phyloP scores from a whole-genome alignment of 2,797 vertebrate species.

The Xenentodon cancila region DNA sequence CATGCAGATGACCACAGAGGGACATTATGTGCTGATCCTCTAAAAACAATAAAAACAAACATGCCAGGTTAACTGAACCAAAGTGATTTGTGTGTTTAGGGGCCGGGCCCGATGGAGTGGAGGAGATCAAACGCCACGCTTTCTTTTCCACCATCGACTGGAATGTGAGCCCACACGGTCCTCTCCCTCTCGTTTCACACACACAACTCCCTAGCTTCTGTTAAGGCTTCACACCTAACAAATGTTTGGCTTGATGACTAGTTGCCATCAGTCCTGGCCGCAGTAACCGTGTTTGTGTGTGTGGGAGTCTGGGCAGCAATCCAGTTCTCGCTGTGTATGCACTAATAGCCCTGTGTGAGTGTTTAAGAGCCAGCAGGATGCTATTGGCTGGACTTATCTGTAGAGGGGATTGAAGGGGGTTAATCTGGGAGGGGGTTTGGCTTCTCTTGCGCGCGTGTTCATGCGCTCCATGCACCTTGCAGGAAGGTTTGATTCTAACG shows the following conservation, averaged over 20 bases:
- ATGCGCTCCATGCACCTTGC: constrained; percentile 28
- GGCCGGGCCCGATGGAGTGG: constrained; percentile 95
- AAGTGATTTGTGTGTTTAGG: constrained; percentile 78
- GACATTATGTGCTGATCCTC: constrained; percentile 46
- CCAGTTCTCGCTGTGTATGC: constrained; percentile 76
- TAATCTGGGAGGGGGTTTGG: constrained; percentile 66
- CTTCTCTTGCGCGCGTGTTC: constrained; percentile 46
- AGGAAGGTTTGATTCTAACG: constrained; percentile 32
- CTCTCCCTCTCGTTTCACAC: constrained; percentile 33
- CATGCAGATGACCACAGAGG: constrained; percentile 21
- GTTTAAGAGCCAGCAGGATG: constrained; percentile 77
- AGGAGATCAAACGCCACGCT: constrained; percentile 97
- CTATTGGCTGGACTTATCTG: constrained; percentile 66
- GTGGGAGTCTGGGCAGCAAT: constrained; percentile 71
- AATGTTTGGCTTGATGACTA: constrained; percentile 70
- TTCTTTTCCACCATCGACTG: constrained; percentile 99
- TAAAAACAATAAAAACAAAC: constrained; percentile 29
- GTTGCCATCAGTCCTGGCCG: constrained; percentile 67
- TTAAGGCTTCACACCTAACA: constrained; percentile 76
- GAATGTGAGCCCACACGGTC: constrained; percentile 89
- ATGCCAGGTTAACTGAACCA: constrained; percentile 51
- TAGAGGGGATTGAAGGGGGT: constrained; percentile 58
- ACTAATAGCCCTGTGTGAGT: constrained; percentile 75
- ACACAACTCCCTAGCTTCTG: constrained; percentile 67
- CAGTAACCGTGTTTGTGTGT: constrained; percentile 48